phyloP scores from a whole-genome alignment of 23 tunicate species.

The Oikopleura albicans region DNA sequence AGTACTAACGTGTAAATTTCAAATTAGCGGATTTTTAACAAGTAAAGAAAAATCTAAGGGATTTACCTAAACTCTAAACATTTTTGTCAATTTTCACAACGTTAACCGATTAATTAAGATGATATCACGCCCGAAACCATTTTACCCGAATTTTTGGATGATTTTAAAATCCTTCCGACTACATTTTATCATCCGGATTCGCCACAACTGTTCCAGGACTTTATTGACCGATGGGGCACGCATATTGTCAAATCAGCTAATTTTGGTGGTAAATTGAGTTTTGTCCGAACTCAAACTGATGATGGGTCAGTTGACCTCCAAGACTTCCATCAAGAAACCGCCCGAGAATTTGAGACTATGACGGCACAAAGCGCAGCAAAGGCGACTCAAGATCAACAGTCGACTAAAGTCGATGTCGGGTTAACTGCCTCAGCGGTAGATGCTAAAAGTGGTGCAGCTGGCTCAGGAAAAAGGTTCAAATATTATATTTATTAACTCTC shows the following conservation, averaged over 20 bases:
- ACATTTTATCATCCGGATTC: not conserved
- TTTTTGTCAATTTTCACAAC: no score
- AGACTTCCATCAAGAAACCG: not conserved
- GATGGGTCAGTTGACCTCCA: not conserved
- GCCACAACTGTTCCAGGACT: not conserved
- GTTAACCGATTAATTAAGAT: no score
- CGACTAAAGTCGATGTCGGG: not conserved
- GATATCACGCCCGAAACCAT: not conserved
- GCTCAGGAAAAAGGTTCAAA: not conserved
- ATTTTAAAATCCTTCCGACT: not conserved
- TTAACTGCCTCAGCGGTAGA: not conserved
- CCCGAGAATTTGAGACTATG: not conserved
- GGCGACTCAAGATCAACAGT: not conserved
- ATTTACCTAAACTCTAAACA: no score
- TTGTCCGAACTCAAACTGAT: not conserved
- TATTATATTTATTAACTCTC: no score
- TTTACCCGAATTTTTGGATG: not conserved
- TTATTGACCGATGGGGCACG: not conserved
- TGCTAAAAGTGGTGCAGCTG: not conserved
- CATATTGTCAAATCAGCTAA: not conserved
- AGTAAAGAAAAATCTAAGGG: no score
- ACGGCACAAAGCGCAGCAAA: not conserved
- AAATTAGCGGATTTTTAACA: no score
- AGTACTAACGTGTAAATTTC: no score
- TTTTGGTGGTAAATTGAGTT: not conserved